Evolutionary conservation across 2,113 vertebrate genomes (phyloP).

Genomic region (Mobula birostris): DNA sequence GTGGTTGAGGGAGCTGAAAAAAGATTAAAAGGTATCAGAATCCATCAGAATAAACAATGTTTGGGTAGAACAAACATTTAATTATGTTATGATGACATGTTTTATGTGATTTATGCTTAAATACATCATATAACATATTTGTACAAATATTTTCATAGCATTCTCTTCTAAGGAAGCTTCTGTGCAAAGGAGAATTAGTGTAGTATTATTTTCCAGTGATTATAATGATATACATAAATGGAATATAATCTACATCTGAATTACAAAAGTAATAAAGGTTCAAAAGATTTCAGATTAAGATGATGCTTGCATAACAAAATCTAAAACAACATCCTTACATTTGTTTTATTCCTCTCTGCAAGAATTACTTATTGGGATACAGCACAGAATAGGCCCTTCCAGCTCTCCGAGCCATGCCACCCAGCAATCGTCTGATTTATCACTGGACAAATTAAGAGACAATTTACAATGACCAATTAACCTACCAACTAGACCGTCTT

Average conservation of each 20-base stretch:
- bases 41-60: neutral
- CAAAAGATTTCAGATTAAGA: neutral
- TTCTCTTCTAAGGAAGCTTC: neutral
- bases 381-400: too few relatives aligned
- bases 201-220: neutral
- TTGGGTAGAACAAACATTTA: neutral
- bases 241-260: neutral
- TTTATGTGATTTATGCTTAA: neutral
- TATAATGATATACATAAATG: neutral
- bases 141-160: neutral
- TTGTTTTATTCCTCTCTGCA: too few relatives aligned
- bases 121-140: neutral
- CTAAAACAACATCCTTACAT: neutral
- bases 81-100: too few relatives aligned
- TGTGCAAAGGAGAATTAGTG: neutral
- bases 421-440: too few relatives aligned
- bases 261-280: neutral
- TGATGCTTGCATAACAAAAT: neutral
- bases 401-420: too few relatives aligned
- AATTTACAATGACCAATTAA: too few relatives aligned
- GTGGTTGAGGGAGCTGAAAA: conserved; percentile 18
- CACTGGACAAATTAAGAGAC: too few relatives aligned
- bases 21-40: neutral
- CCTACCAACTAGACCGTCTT: too few relatives aligned
- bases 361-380: too few relatives aligned